Evolutionary conservation across 2,113 vertebrate genomes (phyloP).

Genomic region (Parus major): DNA sequence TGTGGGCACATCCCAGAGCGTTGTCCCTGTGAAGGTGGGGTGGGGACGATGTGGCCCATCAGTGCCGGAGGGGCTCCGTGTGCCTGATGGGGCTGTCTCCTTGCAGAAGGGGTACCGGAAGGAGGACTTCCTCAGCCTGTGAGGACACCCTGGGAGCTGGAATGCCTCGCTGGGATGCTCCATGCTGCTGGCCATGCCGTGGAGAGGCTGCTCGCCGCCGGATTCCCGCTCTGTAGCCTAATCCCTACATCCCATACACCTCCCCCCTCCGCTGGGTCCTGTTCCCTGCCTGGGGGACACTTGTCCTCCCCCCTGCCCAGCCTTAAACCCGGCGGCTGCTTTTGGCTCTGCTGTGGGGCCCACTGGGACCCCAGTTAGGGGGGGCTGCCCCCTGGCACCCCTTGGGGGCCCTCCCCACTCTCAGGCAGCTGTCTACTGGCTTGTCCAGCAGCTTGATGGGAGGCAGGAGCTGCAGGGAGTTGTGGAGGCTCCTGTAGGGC

Average conservation of each 20-base stretch:
- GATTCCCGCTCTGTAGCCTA: fast-evolving
- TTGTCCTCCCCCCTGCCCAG: background rate
- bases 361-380: fast-evolving
- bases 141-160: background rate
- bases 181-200: background rate
- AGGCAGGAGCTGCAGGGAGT: background rate
- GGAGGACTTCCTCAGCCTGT: constrained; percentile 77
- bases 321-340: background rate
- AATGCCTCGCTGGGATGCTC: background rate
- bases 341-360: background rate
- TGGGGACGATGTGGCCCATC: fast-evolving
- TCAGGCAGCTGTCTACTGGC: background rate
- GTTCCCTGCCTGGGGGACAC: fast-evolving
- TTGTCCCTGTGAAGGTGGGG: background rate
- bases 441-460: fast-evolving
- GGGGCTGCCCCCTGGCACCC: background rate
- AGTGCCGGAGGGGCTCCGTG: fast-evolving
- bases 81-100: background rate
- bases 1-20: background rate
- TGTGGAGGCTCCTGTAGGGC: background rate
- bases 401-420: background rate
- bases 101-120: constrained; percentile 81
- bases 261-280: fast-evolving
- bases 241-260: fast-evolving
- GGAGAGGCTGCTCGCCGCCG: background rate